Conservation (phyloP, 2,113 vertebrate species). For the Macrotus californicus region DNA sequence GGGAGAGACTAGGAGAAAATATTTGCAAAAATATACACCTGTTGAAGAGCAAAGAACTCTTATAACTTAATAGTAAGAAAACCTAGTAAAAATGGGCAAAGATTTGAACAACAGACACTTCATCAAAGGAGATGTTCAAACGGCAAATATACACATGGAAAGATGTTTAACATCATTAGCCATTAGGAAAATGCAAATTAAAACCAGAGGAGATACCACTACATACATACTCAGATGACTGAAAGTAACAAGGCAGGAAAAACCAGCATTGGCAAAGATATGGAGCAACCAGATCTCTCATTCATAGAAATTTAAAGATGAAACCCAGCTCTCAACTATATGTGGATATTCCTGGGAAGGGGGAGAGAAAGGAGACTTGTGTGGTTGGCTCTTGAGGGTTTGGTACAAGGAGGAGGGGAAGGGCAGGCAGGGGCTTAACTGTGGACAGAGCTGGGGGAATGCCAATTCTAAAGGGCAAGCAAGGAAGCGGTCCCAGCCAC, state of each 20-base stretch:
- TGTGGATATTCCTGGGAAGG: background rate
- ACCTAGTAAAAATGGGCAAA: background rate
- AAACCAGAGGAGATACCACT: background rate
- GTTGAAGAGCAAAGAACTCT: background rate
- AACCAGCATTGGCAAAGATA: background rate
- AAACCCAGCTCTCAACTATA: too few species aligned
- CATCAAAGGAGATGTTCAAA: background rate
- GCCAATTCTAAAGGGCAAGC: background rate
- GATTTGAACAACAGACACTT: background rate
- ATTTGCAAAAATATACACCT: background rate
- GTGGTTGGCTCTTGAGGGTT: background rate
- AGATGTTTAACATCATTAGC: background rate
- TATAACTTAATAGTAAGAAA: slow-evolving; percentile 5
- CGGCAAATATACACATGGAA: background rate
- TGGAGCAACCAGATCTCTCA: background rate
- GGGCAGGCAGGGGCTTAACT: background rate
- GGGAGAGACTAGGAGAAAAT: background rate
- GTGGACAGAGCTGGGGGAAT: background rate
- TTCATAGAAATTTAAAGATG: background rate
- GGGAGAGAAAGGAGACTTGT: background rate
- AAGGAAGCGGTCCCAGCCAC: background rate
- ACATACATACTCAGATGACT: background rate
- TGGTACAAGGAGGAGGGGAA: background rate
- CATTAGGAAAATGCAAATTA: background rate
- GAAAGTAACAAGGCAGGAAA: background rate